Evolutionary conservation across 1,140 invertebrate species (phyloP), one percentile per base, ranked within the genome.

Genomic region (Littorina saxatilis): DNA sequence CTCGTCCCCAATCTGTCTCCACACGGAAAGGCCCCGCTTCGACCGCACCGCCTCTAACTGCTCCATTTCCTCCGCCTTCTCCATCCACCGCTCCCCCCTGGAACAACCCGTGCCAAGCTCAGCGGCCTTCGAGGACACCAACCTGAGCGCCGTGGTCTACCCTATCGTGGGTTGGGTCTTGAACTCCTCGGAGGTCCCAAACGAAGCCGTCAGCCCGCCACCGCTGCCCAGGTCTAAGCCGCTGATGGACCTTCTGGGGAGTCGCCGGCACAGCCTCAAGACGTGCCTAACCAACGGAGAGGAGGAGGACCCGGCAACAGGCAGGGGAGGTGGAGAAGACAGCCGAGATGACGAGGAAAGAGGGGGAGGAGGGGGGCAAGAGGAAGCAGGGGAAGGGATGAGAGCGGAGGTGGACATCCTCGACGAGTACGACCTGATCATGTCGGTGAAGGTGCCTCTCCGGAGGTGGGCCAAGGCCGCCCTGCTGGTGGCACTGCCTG

Each of bases 401-500:
- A 68, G 11, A 68, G 39, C 66, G n/a, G n/a, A n/a, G n/a, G n/a
- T n/a, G n/a, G n/a, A n/a, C n/a, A n/a, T n/a, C n/a, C n/a, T n/a
- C n/a, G 61, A 32, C 61, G 32, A 40, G 1, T 13, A 32, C 35
- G 66, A 68, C 35, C 29, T 39, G 7, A 37, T 23, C 66, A 27
- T n/a, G n/a, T n/a, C n/a, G n/a, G n/a, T 5, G n/a, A 29, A 61
- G 58, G 70, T 39, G 20, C 43, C 70, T n/a, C 23, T 73, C 20
- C 43, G 43, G 23, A 27, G 70, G n/a, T 5, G 70, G 39, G 70
- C 70, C 40, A 73, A 73, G 27, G 39, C 70, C 27, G 70, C 70
- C 9, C 37, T 50, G 23, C 70, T 73, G 39, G 70, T 73, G 39
- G 43, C 70, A 39, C 39, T 73, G 40, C 70, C 70, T 20, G 70